Evolutionary conservation across 2,888 invertebrate species (phyloP), one percentile per base, ranked within the genome.

Genomic region (Hymenopus coronatus): DNA sequence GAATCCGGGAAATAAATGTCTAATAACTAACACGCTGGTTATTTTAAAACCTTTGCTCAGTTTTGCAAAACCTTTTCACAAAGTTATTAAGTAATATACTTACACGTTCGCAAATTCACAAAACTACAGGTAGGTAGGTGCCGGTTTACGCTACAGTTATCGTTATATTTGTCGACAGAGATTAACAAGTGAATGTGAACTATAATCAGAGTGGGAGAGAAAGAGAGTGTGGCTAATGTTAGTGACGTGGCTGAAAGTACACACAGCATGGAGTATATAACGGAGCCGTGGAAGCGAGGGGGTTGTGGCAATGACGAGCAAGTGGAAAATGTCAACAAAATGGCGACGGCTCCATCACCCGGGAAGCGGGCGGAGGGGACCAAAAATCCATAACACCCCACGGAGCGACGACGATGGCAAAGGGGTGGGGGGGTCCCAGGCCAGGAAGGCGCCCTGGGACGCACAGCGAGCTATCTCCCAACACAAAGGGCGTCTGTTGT

Each of bases 271-370:
- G 54, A 70, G 54, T 70, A 70, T 70, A 70, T 70, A 70, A 70
- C 54, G 54, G 54, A 70, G 54, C 54, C 54, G 54, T 70, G 54
- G 54, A 70, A 70, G 54, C 54, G 54, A 70, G 54, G 54, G 54
- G 54, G 54, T 70, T 86, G 81, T 27, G 28, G 81, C 82, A 82
- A 87, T 40, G 87, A 87, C 81, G 87, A 70, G 87, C 82, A 33
- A 87, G 87, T 87, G 87, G 87, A 87, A 87, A 87, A 87, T 87
- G 87, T 87, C 87, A 87, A 87, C 87, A 87, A 87, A 87, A 87
- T 87, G 87, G 87, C 87, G 87, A 87, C 87, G 87, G 33, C 28
- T 82, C 87, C 82, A 82, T 87, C 87, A 87, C 87, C 87, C 70
- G 25, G 28, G 86, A 81, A 82, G 82, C 33, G 87, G 87, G 81